A percentile compares a stretch with the other conserved stretches of the same genome.
These are phyloP conservation scores for Serranochromis macrocephalus DNA, from an alignment of 2,113 vertebrate species.

Conservation along the genomic window DNA sequence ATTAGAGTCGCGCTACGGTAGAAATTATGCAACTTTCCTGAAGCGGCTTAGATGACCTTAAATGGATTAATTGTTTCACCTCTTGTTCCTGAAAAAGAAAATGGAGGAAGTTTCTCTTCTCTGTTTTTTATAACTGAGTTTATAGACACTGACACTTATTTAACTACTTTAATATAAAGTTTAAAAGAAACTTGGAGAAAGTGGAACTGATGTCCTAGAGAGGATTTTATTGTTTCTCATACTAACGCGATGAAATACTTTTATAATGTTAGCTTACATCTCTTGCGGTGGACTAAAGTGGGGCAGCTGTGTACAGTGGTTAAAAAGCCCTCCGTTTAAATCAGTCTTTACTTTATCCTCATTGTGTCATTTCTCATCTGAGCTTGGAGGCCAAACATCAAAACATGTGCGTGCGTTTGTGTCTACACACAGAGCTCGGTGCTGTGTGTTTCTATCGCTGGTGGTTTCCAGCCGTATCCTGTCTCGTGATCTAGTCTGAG, in stretches of 20 bases:
- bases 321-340: slow-evolving; percentile 24
- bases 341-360: slow-evolving; percentile 33
- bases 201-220: not conserved
- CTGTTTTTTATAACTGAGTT: not conserved
- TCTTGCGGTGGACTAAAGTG: not conserved
- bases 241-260: not conserved
- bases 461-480: not conserved
- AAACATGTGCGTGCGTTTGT: not conserved
- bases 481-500: slow-evolving; percentile 2
- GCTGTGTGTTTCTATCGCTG: not conserved
- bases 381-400: not conserved
- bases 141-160: not conserved
- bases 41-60: not conserved
- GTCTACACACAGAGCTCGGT: not conserved
- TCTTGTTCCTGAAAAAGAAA: not conserved
- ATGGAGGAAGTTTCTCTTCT: not conserved
- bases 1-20: not conserved
- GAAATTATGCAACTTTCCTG: not conserved
- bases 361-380: slow-evolving; percentile 45
- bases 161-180: not conserved
- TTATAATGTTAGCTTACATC: not conserved
- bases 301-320: not conserved
- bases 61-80: not conserved
- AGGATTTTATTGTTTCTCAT: not conserved
- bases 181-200: not conserved